A percentile compares a stretch with the other conserved stretches of the same genome.
These are phyloP conservation scores for Styela plicata DNA, from an alignment of 23 tunicate genomes.

Conservation along the genomic window DNA sequence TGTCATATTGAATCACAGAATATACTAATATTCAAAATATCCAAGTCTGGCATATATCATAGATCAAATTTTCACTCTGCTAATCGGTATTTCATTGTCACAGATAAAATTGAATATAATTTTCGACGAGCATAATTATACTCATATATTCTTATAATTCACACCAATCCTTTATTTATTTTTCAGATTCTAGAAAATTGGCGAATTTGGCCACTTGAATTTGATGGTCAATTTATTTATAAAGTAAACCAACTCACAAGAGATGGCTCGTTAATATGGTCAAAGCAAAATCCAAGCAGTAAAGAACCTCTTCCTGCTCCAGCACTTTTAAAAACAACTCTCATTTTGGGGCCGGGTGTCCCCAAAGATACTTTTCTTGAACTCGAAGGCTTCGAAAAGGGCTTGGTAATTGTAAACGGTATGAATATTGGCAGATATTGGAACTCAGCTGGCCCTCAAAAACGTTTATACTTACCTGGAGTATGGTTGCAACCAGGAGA, in stretches of 20 bases:
- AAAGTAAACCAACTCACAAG: slow-evolving; percentile 4
- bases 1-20: too few species aligned
- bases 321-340: slow-evolving; percentile 2
- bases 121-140: too few species aligned
- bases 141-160: too few species aligned
- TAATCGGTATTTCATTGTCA: too few species aligned
- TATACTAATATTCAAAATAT: too few species aligned
- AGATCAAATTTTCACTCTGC: too few species aligned
- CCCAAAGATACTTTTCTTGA: slow-evolving; percentile 42
- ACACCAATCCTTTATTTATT: neutral
- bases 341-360: neutral
- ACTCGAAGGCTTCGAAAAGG: slow-evolving; percentile 38
- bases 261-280: slow-evolving; percentile 24
- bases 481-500: slow-evolving; percentile 30
- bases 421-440: slow-evolving; percentile 41
- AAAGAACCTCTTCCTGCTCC: neutral
- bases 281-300: neutral
- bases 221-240: slow-evolving; percentile 14
- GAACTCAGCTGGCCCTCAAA: slow-evolving; percentile 44
- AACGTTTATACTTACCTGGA: slow-evolving; percentile 32
- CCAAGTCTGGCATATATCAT: too few species aligned
- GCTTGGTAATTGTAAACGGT: slow-evolving; percentile 36
- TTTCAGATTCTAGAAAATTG: slow-evolving; percentile 19
- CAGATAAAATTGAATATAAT: too few species aligned
- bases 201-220: slow-evolving; percentile 40